Evolutionary conservation across 2,888 invertebrate genomes (phyloP), one percentile per base, ranked within the genome.

Genomic region (Camptogramma bilineatum): DNA sequence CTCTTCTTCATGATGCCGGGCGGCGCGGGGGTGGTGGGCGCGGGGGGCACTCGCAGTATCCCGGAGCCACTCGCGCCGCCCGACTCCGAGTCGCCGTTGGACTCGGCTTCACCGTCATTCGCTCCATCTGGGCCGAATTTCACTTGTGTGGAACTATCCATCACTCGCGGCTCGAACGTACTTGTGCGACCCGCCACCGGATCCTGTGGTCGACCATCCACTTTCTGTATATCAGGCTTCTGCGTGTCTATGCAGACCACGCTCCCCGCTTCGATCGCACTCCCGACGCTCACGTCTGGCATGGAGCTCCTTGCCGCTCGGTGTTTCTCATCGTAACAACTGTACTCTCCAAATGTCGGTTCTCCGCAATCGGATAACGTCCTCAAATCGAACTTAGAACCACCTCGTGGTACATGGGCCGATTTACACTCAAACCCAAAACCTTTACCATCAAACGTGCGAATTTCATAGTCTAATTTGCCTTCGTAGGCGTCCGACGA

Each of bases 1-100:
- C 97, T 95, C 90, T 97, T 97, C 90, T 97, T 97, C 94, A 96
- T 95, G 70, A 96, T 95, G 62, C 96, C 95, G 8, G 96, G 96
- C 0, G 96, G 96, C 48, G 94, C 95, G 4, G 96, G 95, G 13
- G 91, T 87, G 34, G 90, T 77, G 48, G 86, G 73, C 4, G 87
- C 83, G 59, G 90, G 86, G 0, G 90, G 90, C 34, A 84, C 88
- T 46, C 95, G 88, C 54, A 94, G 88, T 17, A 94, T 94, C 17
- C 91, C 94, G 39, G 93, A 86, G 42, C 87, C 83, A 69, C 90
- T 78, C 64, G 89, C 88, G 62, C 87, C 86, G 69, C 91, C 90
- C 62, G 91, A 83, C 71, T 93, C 91, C 51, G 86, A 82, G 62
- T 91, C 88, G 48, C 88, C 89, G 62, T 87, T 86, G 5, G 86